phyloP scores from a whole-genome alignment of 2,113 vertebrate genomes.

The Eulemur macaco region DNA sequence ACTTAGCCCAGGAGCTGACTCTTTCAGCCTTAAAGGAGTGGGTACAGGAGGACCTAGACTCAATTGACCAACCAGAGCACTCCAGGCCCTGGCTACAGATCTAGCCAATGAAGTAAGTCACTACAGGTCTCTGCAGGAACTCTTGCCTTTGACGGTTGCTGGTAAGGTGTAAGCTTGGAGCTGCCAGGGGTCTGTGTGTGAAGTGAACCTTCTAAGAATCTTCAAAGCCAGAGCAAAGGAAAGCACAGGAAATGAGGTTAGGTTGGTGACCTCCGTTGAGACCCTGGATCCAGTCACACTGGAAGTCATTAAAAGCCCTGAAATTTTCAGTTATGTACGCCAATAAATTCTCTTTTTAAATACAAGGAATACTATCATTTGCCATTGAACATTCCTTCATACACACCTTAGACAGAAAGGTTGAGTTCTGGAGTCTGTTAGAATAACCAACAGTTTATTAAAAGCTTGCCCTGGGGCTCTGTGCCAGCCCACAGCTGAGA shows the following conservation, averaged over 20 bases:
- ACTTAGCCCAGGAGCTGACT: background rate
- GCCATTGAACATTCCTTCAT: background rate
- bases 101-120: background rate
- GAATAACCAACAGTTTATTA: slow-evolving; percentile 82
- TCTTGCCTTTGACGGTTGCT: background rate
- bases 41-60: background rate
- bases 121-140: background rate
- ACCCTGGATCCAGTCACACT: background rate
- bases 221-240: background rate
- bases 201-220: slow-evolving; percentile 11
- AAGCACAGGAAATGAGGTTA: background rate
- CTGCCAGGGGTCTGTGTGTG: background rate
- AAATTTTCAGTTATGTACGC: background rate
- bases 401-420: slow-evolving; percentile 60
- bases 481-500: slow-evolving; percentile 63
- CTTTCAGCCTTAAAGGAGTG: background rate
- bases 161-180: background rate
- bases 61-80: background rate
- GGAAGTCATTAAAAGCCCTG: slow-evolving; percentile 6
- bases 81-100: background rate
- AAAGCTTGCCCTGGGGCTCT: slow-evolving; percentile 74
- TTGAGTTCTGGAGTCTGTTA: slow-evolving; percentile 69
- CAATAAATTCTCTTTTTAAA: background rate
- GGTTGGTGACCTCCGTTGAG: background rate
- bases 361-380: background rate